phyloP scores from a whole-genome alignment of 2,797 vertebrate genomes.

The Myotis myotis region DNA sequence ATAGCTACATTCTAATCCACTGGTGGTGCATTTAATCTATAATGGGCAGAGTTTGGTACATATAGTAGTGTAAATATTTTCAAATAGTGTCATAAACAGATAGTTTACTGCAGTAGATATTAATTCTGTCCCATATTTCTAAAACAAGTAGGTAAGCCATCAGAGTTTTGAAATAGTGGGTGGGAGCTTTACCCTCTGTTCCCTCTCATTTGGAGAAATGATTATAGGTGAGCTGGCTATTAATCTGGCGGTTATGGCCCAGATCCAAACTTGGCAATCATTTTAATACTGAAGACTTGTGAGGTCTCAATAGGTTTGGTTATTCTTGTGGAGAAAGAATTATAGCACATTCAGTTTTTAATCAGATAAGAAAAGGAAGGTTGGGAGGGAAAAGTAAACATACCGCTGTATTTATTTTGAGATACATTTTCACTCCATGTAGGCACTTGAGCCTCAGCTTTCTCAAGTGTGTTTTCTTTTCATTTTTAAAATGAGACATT shows the following conservation, averaged over 20 bases:
- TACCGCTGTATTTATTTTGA: constrained; percentile 40
- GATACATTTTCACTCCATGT: neutral
- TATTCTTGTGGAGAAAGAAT: constrained; percentile 45
- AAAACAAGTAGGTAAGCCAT: constrained; percentile 48
- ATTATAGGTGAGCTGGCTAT: constrained; percentile 17
- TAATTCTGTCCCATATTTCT: constrained; percentile 57
- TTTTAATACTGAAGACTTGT: constrained; percentile 45
- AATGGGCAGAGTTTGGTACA: constrained; percentile 33
- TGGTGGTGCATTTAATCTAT: constrained; percentile 50
- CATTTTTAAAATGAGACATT: constrained; percentile 53
- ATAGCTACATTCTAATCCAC: constrained; percentile 9
- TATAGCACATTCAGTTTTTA: constrained; percentile 40
- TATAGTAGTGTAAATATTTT: constrained; percentile 35
- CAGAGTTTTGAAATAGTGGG: neutral
- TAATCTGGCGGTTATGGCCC: constrained; percentile 13
- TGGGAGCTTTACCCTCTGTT: constrained; percentile 14
- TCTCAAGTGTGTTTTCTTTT: constrained; percentile 49
- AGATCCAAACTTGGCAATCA: constrained; percentile 38
- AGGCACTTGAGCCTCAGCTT: constrained; percentile 1
- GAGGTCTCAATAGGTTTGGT: constrained; percentile 44
- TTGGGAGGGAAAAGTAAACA: neutral
- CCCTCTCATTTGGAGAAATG: constrained; percentile 50
- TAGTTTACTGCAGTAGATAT: constrained; percentile 32
- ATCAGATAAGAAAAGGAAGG: constrained; percentile 28
- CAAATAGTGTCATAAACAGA: constrained; percentile 47